Conservation (phyloP, 2,888 invertebrate species). For the Buathra laborator region DNA sequence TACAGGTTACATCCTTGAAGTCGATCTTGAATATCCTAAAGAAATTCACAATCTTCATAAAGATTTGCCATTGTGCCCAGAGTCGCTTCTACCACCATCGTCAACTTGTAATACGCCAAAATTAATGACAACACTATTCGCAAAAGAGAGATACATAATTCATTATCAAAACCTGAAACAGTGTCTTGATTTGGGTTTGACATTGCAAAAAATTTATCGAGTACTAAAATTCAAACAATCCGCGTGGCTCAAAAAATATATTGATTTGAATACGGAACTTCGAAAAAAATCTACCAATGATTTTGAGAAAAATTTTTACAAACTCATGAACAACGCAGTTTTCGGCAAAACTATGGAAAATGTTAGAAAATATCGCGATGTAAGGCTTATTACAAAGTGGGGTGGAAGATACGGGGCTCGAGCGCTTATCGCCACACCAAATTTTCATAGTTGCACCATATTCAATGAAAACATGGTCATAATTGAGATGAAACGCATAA, state of each 20-base stretch:
- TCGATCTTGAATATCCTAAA: conserved; percentile 5
- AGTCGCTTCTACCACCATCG: background rate
- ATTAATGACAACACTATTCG: conserved; percentile 20
- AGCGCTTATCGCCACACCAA: conserved; percentile 77
- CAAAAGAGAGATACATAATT: conserved; percentile 71
- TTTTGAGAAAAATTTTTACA: conserved; percentile 79
- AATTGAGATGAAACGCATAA: conserved; percentile 76
- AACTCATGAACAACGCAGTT: no score
- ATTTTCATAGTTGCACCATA: conserved; percentile 74
- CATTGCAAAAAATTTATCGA: conserved; percentile 77
- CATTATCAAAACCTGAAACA: conserved; percentile 69
- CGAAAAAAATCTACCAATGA: conserved; percentile 75
- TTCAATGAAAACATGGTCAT: conserved; percentile 70
- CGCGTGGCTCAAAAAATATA: conserved; percentile 81
- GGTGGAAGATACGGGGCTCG: conserved; percentile 77
- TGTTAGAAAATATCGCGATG: no score
- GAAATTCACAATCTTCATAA: background rate
- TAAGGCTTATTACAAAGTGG: conserved; percentile 70
- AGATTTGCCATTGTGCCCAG: background rate
- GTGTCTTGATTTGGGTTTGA: conserved; percentile 71
- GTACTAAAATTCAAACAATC: conserved; percentile 80
- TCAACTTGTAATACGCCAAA: conserved; percentile 62
- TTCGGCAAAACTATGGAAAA: no score
- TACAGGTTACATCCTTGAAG: conserved; percentile 7
- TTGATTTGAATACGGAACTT: conserved; percentile 81